phyloP scores from a whole-genome alignment of 2,113 vertebrate species.

The Scomber scombrus region DNA sequence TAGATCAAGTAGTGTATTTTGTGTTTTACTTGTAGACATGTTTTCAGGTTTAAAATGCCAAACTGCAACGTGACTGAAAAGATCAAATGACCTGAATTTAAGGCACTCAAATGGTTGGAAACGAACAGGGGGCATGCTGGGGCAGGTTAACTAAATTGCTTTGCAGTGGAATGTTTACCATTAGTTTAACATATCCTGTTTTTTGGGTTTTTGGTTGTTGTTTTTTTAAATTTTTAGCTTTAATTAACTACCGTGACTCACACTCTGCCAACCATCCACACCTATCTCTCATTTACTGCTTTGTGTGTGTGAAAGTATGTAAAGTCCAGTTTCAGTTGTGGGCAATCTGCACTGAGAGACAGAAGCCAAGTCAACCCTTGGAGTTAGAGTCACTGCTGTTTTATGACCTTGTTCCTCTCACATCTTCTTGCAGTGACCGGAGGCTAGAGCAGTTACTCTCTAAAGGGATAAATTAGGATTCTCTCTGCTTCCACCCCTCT shows the following conservation, averaged over 20 bases:
- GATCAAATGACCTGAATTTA: constrained; percentile 19
- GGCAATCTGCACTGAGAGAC: not conserved
- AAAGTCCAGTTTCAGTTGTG: constrained; percentile 22
- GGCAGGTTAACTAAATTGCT: constrained; percentile 42
- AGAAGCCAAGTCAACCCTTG: constrained; percentile 45
- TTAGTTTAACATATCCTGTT: constrained; percentile 13
- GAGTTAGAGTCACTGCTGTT: constrained; percentile 41
- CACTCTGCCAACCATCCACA: not conserved
- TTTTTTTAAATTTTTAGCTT: not conserved
- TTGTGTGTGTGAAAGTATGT: not conserved
- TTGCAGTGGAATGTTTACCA: constrained; percentile 57
- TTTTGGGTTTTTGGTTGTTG: too few relatives aligned
- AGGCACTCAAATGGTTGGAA: constrained; percentile 2
- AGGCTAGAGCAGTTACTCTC: constrained; percentile 51
- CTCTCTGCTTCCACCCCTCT: not conserved
- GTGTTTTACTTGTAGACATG: not conserved
- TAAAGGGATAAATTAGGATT: constrained; percentile 16
- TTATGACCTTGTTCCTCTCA: constrained; percentile 51
- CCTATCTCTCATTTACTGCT: not conserved
- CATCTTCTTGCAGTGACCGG: constrained; percentile 9
- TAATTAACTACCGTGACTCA: not conserved
- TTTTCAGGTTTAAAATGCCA: not conserved
- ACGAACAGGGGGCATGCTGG: constrained; percentile 40
- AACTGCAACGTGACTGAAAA: constrained; percentile 17
- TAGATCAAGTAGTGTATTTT: not conserved